A percentile compares a stretch with the other conserved stretches of the same genome.
These are phyloP conservation scores for Nowickia ferox DNA, from an alignment of 2,888 invertebrate species.

Conservation along the genomic window DNA sequence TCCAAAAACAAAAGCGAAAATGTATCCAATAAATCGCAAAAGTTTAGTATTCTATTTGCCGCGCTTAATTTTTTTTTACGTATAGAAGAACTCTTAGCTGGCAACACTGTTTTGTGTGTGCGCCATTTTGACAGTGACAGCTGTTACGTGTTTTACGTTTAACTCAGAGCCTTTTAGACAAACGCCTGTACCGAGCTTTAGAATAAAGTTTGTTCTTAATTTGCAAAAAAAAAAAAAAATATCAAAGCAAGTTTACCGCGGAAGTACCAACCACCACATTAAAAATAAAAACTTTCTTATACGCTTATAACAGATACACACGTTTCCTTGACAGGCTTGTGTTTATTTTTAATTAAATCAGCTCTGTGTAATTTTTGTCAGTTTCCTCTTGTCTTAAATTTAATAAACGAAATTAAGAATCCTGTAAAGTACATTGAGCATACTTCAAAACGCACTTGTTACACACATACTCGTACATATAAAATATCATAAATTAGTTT, in stretches of 20 bases:
- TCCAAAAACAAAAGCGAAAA: too few relatives aligned
- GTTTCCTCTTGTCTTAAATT: neutral
- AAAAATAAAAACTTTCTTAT: neutral
- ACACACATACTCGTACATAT: too few relatives aligned
- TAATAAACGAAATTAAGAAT: slow-evolving; percentile 32
- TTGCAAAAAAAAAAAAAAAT: neutral
- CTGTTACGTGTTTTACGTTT: too few relatives aligned
- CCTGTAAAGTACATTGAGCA: neutral
- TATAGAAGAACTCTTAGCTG: too few relatives aligned
- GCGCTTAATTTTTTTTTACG: too few relatives aligned
- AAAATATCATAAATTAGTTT: slow-evolving; percentile 1
- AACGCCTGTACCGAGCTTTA: too few relatives aligned
- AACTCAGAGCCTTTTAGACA: too few relatives aligned
- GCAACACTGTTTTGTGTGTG: too few relatives aligned
- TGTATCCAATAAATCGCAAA: too few relatives aligned
- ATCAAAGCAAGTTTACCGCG: neutral
- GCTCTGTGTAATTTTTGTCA: neutral
- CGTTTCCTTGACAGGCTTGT: neutral
- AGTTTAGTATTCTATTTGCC: too few relatives aligned
- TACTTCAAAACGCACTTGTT: neutral
- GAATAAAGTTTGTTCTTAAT: neutral
- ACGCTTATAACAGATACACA: slow-evolving; percentile 3
- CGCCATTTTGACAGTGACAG: too few relatives aligned
- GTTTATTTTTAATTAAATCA: slow-evolving; percentile 50
- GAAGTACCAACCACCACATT: neutral